Evolutionary conservation across 2,797 vertebrate genomes (phyloP), one percentile per base, ranked within the genome.

Genomic region (Melopsittacus undulatus): DNA sequence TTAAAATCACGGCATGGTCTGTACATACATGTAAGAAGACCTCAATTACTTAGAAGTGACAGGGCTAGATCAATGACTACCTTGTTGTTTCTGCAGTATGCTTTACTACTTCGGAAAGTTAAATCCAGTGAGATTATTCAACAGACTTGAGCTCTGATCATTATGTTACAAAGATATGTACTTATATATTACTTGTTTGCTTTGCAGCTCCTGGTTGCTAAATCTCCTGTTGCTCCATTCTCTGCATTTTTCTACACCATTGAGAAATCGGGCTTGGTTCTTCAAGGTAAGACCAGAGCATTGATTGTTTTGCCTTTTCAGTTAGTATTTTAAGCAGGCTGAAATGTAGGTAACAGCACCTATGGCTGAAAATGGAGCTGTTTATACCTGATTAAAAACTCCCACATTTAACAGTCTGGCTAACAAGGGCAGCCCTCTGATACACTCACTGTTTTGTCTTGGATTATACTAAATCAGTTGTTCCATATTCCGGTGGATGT

Each of bases 141-240:
- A 27, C 8, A 32, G 62, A 81, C 72, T 22, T 77, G 66, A 91
- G 19, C 36, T 88, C 52, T 77, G 79, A 87, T 77, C 34, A 36
- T 29, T 52, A 20, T 34, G 48, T 84, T 87, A 76, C 26, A 67
- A 74, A 68, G 48, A 66, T 42, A 11, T 34, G 24, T 80, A 38
- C 56, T 96, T 59, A 78, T 4, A 27, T 64, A 9, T 87, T 57
- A 66, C n/a, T 70, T 38, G 13, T 97, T 84, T 95, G 14, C 85
- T 95, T 92, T 97, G 82, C 97, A 98, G 98, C 96, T 98, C 75
- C 96, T 98, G 82, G 95, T 98, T 77, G 98, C 98, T 90, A 99
- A 99, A 92, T 98, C 98, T 12, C 98, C 98, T 27, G 93, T 98
- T 95, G 98, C 98, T 89, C 98, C 98, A 8, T 98, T 98, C 83